phyloP scores from a whole-genome alignment of 2,888 invertebrate genomes.

The Pandemis corylana region DNA sequence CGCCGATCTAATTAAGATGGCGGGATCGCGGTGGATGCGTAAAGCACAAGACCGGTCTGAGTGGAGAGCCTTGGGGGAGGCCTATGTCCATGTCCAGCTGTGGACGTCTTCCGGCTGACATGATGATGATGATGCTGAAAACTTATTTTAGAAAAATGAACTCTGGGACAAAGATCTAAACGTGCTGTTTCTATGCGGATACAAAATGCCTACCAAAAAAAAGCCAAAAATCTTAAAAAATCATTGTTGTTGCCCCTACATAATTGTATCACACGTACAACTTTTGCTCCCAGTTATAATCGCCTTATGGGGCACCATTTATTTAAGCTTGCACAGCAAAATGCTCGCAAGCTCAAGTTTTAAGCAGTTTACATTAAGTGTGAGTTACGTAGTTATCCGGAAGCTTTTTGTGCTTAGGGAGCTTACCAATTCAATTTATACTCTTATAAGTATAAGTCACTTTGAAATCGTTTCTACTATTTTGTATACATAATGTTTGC shows the following conservation, averaged over 20 bases:
- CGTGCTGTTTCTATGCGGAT: no score
- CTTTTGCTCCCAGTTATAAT: slow-evolving; percentile 28
- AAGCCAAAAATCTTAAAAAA: no score
- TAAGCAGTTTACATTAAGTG: slow-evolving; percentile 38
- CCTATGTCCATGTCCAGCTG: no score
- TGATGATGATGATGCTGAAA: no score
- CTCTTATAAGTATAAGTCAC: background rate
- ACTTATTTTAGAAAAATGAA: no score
- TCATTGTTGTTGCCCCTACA: background rate
- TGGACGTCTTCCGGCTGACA: no score
- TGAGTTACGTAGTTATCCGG: slow-evolving; percentile 24
- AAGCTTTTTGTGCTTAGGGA: slow-evolving; percentile 20
- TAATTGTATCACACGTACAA: slow-evolving; percentile 24
- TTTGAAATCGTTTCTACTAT: background rate
- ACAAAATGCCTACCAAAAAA: no score
- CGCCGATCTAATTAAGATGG: no score
- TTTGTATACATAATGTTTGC: background rate
- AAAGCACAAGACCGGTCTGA: no score
- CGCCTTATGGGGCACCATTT: slow-evolving; percentile 31
- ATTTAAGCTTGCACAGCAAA: slow-evolving; percentile 30
- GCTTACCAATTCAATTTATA: slow-evolving; percentile 13
- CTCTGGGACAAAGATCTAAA: no score
- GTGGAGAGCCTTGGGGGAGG: no score
- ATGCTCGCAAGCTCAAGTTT: slow-evolving; percentile 34
- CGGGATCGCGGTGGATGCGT: no score